Percentiles rank a stretch among this genome's conserved stretches.
phyloP scores from a whole-genome alignment of 2,888 invertebrate species.

The Drosophila aldrichi region DNA sequence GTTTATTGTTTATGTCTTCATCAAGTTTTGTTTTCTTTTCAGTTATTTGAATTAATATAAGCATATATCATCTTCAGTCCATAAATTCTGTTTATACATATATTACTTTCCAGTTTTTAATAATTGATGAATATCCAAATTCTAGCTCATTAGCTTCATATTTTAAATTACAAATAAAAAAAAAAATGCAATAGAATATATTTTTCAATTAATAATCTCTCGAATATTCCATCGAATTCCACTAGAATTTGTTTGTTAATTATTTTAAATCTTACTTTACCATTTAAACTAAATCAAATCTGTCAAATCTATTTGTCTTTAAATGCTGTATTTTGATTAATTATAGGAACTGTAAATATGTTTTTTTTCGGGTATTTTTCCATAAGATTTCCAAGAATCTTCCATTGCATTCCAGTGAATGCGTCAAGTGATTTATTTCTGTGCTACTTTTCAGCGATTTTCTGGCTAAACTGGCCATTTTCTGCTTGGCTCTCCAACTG shows the following conservation, averaged over 20 bases:
- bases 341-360: background rate
- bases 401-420: conserved; percentile 14
- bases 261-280: no score
- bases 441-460: conserved; percentile 20
- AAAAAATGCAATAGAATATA: background rate
- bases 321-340: conserved; percentile 2
- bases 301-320: background rate
- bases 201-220: background rate
- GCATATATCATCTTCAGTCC: no score
- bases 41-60: background rate
- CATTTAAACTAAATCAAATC: background rate
- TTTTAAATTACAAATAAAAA: background rate
- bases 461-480: conserved; percentile 10
- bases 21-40: background rate
- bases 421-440: conserved; percentile 12
- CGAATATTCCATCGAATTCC: background rate
- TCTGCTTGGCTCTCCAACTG: background rate
- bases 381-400: conserved; percentile 1
- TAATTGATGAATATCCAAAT: background rate
- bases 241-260: background rate
- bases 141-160: background rate
- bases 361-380: background rate
- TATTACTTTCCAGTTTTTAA: background rate
- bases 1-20: background rate
- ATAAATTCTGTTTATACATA: background rate